Evolutionary conservation across 92 coral and sea anemone genomes (phyloP), one percentile per base, ranked within the genome.

Genomic region (Siderastrea radians): DNA sequence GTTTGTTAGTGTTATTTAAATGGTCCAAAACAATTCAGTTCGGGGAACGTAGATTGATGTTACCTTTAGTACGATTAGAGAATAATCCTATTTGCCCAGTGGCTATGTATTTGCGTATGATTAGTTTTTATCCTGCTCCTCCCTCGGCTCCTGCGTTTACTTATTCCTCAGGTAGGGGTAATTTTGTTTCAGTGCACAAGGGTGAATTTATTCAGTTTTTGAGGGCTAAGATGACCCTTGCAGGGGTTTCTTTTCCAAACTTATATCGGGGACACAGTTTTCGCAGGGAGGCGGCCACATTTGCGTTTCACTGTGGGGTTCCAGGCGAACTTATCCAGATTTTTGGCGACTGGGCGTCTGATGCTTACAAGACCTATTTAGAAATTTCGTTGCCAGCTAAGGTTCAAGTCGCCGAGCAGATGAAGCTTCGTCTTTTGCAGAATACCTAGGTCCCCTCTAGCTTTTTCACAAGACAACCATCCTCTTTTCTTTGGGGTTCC

Each of bases 301-400:
- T 84, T 46, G 88, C 88, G 60, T 84, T 84, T 84, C 83, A 61
- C 49, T 64, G 83, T 49, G 83, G 89, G 59, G 89, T 85, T 11
- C 38, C 82, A 45, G 83, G 83, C 2, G 89, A 85, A 47, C 77
- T 75, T 51, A 85, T 85, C 2, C 83, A 85, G 52, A 26, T 64
- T 17, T 85, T 85, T 65, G 89, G 89, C 50, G 89, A 85, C 71
- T 85, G 89, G 89, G 83, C 89, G 1, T 76, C 89, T 1, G 83
- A 85, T 53, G 88, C 81, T 2, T 83, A 84, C 59, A 84, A 84
- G 74, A 68, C 55, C 0, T 74, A 84, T 74, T 61, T 85, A 62
- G 89, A 76, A 58, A 64, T 75, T 44, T 85, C 89, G 16, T 76
- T 76, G 68, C 47, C 89, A 47, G 60, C 76, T 7, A 85, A 76